phyloP scores from a whole-genome alignment of 2,113 vertebrate genomes.

The Ictalurus punctatus region DNA sequence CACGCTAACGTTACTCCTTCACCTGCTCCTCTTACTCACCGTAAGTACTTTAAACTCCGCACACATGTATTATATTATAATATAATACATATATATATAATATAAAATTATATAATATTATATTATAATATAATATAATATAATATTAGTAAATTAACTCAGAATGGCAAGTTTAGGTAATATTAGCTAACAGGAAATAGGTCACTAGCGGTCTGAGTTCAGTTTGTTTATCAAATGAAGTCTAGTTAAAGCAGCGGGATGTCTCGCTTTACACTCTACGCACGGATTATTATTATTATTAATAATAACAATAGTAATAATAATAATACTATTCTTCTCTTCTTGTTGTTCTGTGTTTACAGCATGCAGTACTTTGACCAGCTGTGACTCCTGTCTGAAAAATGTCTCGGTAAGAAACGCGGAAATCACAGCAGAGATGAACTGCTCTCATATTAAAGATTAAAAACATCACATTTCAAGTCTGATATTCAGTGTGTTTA shows the following conservation, averaged over 20 bases:
- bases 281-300: no score
- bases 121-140: not conserved
- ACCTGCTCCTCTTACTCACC: not conserved
- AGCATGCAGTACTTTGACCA: conserved; percentile 12
- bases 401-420: conserved; percentile 42
- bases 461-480: no score
- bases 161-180: not conserved
- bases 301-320: no score
- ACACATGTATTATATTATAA: not conserved
- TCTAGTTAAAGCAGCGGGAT: no score
- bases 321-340: not conserved
- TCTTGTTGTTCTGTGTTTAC: not conserved
- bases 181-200: not conserved
- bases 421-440: not conserved
- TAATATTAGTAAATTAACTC: not conserved
- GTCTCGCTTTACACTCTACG: not conserved
- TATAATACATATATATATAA: no score
- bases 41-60: not conserved
- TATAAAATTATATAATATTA: not conserved
- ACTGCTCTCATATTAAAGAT: no score
- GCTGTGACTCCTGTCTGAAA: conserved; percentile 48
- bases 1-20: not conserved
- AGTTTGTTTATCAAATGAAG: not conserved
- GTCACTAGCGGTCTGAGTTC: not conserved
- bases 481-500: not conserved